These are phyloP conservation scores for Heliconius eleuchia DNA, from an alignment of 1,140 invertebrate species.

Conservation along the genomic window DNA sequence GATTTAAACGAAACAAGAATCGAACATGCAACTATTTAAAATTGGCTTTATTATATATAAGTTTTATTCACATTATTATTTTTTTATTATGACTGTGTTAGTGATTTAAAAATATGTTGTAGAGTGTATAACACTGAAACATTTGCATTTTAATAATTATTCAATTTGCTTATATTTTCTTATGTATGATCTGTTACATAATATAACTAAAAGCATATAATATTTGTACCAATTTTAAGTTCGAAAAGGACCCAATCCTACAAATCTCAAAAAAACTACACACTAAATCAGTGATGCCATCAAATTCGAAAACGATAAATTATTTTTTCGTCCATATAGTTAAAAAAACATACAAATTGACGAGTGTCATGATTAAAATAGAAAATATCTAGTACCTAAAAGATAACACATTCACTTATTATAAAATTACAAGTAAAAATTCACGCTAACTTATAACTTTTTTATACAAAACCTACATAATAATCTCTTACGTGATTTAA, in stretches of 20 bases:
- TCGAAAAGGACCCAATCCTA: conserved; percentile 23
- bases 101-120: too few relatives aligned
- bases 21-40: too few relatives aligned
- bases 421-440: conserved; percentile 58
- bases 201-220: neutral
- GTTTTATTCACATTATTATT: too few relatives aligned
- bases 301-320: conserved; percentile 27
- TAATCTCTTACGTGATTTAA: conserved; percentile 48
- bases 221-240: neutral
- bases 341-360: conserved; percentile 20
- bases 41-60: too few relatives aligned
- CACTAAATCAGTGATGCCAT: conserved; percentile 34
- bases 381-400: conserved; percentile 55
- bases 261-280: conserved; percentile 20
- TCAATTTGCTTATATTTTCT: neutral
- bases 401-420: conserved; percentile 48
- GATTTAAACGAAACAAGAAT: too few relatives aligned
- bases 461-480: conserved; percentile 55
- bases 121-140: too few relatives aligned
- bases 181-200: neutral
- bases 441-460: conserved; percentile 61
- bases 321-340: conserved; percentile 17
- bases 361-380: conserved; percentile 43
- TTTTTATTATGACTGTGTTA: too few relatives aligned
- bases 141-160: too few relatives aligned